Percentiles rank a stretch among this genome's conserved stretches.
phyloP scores from a whole-genome alignment of 2,113 vertebrate species.

The Pantherophis guttatus region DNA sequence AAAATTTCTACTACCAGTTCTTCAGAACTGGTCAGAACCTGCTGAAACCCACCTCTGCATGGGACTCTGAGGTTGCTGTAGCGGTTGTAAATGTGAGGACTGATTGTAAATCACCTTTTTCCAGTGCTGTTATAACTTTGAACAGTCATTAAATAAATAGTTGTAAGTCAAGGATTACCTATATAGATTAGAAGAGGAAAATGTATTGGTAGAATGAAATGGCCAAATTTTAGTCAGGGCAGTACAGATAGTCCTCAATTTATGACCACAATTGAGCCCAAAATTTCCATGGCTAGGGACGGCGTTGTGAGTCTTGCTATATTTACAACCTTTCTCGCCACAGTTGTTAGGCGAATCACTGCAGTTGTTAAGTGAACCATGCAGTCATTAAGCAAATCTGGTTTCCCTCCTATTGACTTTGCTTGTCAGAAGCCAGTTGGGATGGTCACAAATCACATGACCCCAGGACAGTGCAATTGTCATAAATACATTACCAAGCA shows the following conservation, averaged over 20 bases:
- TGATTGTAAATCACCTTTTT: background rate
- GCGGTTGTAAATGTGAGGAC: background rate
- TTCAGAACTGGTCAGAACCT: too few species aligned
- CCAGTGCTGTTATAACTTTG: background rate
- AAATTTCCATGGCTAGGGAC: background rate
- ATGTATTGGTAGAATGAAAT: background rate
- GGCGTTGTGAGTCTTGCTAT: background rate
- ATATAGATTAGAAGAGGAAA: background rate
- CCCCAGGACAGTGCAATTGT: background rate
- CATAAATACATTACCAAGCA: background rate
- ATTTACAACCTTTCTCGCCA: background rate
- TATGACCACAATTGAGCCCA: background rate
- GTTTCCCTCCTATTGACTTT: background rate
- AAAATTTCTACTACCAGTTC: too few species aligned
- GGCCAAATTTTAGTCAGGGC: background rate
- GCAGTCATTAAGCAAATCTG: background rate
- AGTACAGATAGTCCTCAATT: background rate
- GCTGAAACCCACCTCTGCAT: too few species aligned
- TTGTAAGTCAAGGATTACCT: background rate
- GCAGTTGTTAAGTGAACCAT: background rate
- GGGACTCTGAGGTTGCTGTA: background rate
- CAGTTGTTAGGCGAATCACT: background rate
- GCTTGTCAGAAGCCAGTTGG: background rate
- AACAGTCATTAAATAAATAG: background rate
- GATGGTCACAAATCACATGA: background rate